Percentiles rank a stretch among this genome's conserved stretches.
Evolutionary conservation across 2,888 invertebrate species (phyloP).

Genomic region (Andrena trimmerana): DNA sequence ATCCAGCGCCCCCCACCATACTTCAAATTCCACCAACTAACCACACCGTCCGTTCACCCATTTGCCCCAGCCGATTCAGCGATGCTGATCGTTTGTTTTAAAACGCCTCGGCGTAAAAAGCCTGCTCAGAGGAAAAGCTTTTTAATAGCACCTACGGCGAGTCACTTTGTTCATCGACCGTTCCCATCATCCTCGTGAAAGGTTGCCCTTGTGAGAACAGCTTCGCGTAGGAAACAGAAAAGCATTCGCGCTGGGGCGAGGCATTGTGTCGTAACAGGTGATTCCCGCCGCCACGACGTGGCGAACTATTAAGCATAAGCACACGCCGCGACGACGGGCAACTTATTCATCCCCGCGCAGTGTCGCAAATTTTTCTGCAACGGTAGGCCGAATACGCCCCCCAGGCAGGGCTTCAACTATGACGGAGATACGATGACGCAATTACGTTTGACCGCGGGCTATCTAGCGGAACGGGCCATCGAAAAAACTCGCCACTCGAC

Average conservation of each 20-base stretch:
- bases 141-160: conserved; percentile 5
- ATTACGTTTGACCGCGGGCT: conserved; percentile 6
- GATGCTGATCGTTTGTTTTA: too few species aligned
- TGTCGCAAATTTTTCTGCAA: not conserved
- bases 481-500: not conserved
- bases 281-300: not conserved
- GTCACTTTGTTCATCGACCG: not conserved
- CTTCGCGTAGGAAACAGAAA: conserved; percentile 11
- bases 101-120: not conserved
- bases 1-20: too few species aligned
- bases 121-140: not conserved
- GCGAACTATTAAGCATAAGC: conserved; percentile 9
- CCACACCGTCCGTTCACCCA: not conserved
- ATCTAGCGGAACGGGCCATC: not conserved
- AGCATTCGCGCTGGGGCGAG: not conserved
- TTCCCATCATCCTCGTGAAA: too few species aligned
- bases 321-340: not conserved
- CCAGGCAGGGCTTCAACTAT: not conserved
- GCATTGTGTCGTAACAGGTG: conserved; percentile 17
- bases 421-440: conserved; percentile 2
- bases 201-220: not conserved
- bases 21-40: not conserved
- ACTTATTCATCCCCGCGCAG: not conserved
- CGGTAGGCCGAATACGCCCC: not conserved
- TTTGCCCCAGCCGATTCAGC: not conserved